phyloP scores from a whole-genome alignment of 2,888 invertebrate genomes.

The Amphipoea lucens region DNA sequence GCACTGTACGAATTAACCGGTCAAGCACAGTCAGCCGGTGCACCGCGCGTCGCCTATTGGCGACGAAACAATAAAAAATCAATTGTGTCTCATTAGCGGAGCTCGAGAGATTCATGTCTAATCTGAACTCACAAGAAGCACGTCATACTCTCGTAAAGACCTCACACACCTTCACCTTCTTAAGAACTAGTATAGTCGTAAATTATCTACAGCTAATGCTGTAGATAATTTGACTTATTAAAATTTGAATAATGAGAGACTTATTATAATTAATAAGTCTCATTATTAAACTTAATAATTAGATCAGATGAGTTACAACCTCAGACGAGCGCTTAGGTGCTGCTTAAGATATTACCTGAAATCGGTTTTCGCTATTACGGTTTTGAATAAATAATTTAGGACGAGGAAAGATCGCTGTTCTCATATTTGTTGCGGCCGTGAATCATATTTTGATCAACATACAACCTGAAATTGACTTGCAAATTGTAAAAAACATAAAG shows the following conservation, averaged over 20 bases:
- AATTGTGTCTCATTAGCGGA: too few relatives aligned
- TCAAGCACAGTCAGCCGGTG: too few relatives aligned
- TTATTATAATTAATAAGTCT: conserved; percentile 1
- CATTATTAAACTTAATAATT: conserved; percentile 40
- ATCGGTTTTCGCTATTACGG: conserved; percentile 11
- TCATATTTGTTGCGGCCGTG: not conserved
- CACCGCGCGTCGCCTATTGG: too few relatives aligned
- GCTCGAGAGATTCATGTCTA: not conserved
- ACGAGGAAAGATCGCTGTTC: conserved; percentile 2
- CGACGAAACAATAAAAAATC: too few relatives aligned
- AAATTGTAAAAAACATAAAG: not conserved
- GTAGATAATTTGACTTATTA: too few relatives aligned
- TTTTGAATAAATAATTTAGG: conserved; percentile 37
- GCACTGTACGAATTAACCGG: not conserved
- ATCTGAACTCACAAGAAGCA: not conserved
- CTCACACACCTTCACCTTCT: conserved; percentile 14
- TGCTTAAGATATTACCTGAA: conserved; percentile 30
- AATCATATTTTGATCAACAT: not conserved
- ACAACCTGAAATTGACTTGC: not conserved
- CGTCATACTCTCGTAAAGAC: conserved; percentile 1
- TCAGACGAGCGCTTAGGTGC: conserved; percentile 26
- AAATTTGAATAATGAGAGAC: too few relatives aligned
- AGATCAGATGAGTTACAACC: conserved; percentile 35
- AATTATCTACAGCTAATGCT: conserved; percentile 20
- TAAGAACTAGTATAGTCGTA: conserved; percentile 44